Evolutionary conservation across 2,797 vertebrate genomes (phyloP).

Genomic region (Peromyscus attwateri): DNA sequence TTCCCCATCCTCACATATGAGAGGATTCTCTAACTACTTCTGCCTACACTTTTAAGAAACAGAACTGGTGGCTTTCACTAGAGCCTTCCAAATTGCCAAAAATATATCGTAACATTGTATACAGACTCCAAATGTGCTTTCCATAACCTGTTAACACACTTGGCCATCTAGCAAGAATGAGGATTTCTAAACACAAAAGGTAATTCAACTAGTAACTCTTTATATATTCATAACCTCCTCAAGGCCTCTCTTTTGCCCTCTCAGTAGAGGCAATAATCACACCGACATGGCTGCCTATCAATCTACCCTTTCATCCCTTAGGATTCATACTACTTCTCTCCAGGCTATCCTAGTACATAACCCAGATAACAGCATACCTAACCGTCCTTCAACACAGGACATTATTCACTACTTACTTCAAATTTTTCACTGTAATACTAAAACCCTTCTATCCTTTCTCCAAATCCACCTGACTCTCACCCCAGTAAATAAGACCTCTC

Average conservation of each 20-base stretch:
- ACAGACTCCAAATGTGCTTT: no score
- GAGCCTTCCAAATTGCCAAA: no score
- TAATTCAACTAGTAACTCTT: no score
- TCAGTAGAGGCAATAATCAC: neutral
- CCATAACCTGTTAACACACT: neutral
- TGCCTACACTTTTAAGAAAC: neutral
- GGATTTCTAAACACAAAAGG: no score
- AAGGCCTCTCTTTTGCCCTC: no score
- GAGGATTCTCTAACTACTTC: neutral
- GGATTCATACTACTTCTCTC: neutral
- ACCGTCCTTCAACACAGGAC: neutral
- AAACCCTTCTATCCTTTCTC: neutral
- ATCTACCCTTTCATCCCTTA: neutral
- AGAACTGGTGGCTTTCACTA: no score
- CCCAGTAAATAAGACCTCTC: neutral
- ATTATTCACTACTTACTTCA: neutral
- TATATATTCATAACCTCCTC: no score
- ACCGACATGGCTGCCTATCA: fast-evolving
- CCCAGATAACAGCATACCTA: neutral
- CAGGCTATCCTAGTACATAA: neutral
- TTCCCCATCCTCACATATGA: neutral
- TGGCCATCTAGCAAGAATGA: no score
- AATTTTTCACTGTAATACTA: neutral
- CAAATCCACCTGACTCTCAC: neutral
- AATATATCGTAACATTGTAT: no score